phyloP scores from a whole-genome alignment of 2,797 vertebrate genomes.

The Amazona finschi region DNA sequence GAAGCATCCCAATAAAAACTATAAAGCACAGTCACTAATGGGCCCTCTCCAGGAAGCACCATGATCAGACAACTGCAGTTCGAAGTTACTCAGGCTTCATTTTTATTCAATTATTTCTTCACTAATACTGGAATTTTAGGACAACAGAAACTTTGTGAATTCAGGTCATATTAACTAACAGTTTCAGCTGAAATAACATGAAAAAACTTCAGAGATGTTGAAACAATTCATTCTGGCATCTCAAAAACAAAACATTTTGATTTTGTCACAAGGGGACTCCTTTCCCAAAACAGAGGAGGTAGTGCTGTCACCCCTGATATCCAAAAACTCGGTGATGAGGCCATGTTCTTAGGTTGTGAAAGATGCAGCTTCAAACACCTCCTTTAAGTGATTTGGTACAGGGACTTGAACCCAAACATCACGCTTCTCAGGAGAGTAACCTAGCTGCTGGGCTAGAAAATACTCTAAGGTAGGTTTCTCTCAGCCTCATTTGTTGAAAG shows the following conservation, averaged over 20 bases:
- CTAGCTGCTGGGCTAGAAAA: conserved; percentile 50
- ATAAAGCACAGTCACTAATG: neutral
- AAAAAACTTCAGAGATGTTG: conserved; percentile 64
- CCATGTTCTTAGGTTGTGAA: conserved; percentile 31
- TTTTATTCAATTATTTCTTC: neutral
- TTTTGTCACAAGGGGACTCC: conserved; percentile 68
- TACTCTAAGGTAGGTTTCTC: conserved; percentile 32
- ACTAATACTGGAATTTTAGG: conserved; percentile 15
- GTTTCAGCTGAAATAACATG: conserved; percentile 58
- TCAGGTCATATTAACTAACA: conserved; percentile 60
- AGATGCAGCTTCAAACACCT: conserved; percentile 52
- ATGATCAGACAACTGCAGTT: neutral
- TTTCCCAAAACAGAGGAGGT: conserved; percentile 62
- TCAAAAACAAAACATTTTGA: conserved; percentile 53
- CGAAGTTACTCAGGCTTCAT: neutral
- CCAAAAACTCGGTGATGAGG: conserved; percentile 46
- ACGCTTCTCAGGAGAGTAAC: conserved; percentile 38
- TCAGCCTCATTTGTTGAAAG: conserved; percentile 42
- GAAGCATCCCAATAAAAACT: neutral
- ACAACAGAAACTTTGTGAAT: conserved; percentile 48
- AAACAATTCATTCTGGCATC: conserved; percentile 66
- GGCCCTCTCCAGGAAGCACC: neutral
- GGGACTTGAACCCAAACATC: conserved; percentile 52
- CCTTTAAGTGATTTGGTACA: conserved; percentile 38
- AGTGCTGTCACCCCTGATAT: conserved; percentile 61